A percentile compares a stretch with the other conserved stretches of the same genome.
phyloP scores from a whole-genome alignment of 2,113 vertebrate species.

The Chiloscyllium plagiosum region DNA sequence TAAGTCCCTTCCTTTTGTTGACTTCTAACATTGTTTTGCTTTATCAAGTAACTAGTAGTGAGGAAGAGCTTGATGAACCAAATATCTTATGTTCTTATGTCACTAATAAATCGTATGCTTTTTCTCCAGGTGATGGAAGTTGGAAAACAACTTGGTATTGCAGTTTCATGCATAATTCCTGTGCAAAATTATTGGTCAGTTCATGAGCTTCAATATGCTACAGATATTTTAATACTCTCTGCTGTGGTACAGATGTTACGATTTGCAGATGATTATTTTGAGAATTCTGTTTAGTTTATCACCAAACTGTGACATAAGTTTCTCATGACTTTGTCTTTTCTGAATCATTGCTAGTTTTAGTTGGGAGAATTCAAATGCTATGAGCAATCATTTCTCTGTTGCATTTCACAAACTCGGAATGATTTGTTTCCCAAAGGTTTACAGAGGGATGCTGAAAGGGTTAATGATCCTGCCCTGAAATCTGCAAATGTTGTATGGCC shows the following conservation, averaged over 20 bases:
- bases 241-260: slow-evolving; percentile 51
- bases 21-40: too few species aligned
- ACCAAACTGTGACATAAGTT: background rate
- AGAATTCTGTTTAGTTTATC: slow-evolving; percentile 41
- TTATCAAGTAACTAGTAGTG: too few species aligned
- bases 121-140: slow-evolving; percentile 47
- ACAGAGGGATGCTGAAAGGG: background rate
- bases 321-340: background rate
- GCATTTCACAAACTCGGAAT: background rate
- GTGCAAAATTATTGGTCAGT: slow-evolving; percentile 51
- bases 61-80: slow-evolving; percentile 39
- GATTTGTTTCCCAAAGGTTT: background rate
- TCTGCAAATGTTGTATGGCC: background rate
- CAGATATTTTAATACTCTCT: slow-evolving; percentile 50
- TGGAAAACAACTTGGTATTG: slow-evolving; percentile 51
- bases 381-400: background rate
- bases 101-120: slow-evolving; percentile 40
- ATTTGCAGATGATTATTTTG: slow-evolving; percentile 50
- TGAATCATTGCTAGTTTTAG: background rate
- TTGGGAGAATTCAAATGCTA: background rate
- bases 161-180: slow-evolving; percentile 51
- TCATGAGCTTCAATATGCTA: slow-evolving; percentile 46
- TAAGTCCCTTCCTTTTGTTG: too few species aligned
- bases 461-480: background rate
- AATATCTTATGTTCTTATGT: background rate